phyloP scores from a whole-genome alignment of 2,888 invertebrate species.

The Dioctria linearis region DNA sequence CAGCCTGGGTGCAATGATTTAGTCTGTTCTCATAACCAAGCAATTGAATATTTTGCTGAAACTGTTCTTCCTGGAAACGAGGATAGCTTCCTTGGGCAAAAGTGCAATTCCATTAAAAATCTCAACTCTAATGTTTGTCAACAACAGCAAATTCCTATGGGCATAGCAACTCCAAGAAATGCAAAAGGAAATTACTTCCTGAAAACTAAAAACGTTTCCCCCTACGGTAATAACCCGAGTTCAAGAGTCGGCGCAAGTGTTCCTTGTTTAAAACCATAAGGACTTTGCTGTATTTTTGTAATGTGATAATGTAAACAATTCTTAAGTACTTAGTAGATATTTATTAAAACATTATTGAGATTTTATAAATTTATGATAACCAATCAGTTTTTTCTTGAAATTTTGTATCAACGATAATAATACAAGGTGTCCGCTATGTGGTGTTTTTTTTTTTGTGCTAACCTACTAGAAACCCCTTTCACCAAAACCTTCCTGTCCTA shows the following conservation, averaged over 20 bases:
- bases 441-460: too few species aligned
- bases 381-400: too few species aligned
- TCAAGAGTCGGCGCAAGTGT: not conserved
- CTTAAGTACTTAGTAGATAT: too few species aligned
- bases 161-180: conserved; percentile 64
- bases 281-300: not conserved
- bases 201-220: conserved; percentile 66
- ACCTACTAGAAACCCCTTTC: too few species aligned
- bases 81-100: conserved; percentile 67
- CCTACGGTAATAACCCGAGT: conserved; percentile 63
- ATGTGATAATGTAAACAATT: not conserved
- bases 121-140: conserved; percentile 66
- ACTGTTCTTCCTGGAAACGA: conserved; percentile 67
- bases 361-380: too few species aligned
- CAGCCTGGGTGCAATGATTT: conserved; percentile 66
- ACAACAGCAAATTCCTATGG: conserved; percentile 67
- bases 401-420: too few species aligned
- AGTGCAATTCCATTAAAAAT: conserved; percentile 65
- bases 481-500: too few species aligned
- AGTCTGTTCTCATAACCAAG: conserved; percentile 66
- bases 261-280: not conserved
- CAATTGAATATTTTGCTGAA: conserved; percentile 68
- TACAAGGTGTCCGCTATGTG: too few species aligned
- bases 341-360: too few species aligned
- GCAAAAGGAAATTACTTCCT: conserved; percentile 67